phyloP scores from a whole-genome alignment of 2,888 invertebrate genomes.

The Bellardia pandia region DNA sequence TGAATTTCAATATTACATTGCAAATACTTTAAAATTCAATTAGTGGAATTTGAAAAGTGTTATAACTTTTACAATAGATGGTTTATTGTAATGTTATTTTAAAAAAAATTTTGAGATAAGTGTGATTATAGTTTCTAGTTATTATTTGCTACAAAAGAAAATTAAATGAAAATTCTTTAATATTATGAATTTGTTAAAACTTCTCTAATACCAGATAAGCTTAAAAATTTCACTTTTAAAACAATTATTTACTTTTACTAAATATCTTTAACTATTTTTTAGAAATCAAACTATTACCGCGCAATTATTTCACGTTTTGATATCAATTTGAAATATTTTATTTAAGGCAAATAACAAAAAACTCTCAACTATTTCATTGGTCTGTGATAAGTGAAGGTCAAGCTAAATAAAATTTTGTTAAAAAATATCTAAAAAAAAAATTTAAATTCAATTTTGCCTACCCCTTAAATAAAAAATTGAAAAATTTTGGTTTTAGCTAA shows the following conservation, averaged over 20 bases:
- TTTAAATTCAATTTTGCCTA: constrained; percentile 40
- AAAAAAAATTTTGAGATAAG: too few species aligned
- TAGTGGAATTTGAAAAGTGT: too few species aligned
- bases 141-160: too few species aligned
- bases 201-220: background rate
- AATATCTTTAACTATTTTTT: constrained; percentile 15
- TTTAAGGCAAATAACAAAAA: constrained; percentile 59
- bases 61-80: too few species aligned
- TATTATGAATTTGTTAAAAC: too few species aligned
- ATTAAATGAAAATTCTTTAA: too few species aligned
- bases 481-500: constrained; percentile 66
- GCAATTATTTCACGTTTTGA: background rate
- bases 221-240: constrained; percentile 47
- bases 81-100: too few species aligned
- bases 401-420: constrained; percentile 70
- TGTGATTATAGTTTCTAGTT: too few species aligned
- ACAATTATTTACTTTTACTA: background rate
- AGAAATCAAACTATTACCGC: constrained; percentile 9
- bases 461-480: constrained; percentile 61
- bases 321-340: constrained; percentile 41
- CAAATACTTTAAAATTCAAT: too few species aligned
- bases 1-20: too few species aligned
- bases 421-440: constrained; percentile 73
- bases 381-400: constrained; percentile 83
- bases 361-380: constrained; percentile 75